Percentiles rank a stretch among this genome's conserved stretches.
phyloP scores from a whole-genome alignment of 1,140 invertebrate genomes.

The roundworm (Caenorhabditis elegans) region DNA sequence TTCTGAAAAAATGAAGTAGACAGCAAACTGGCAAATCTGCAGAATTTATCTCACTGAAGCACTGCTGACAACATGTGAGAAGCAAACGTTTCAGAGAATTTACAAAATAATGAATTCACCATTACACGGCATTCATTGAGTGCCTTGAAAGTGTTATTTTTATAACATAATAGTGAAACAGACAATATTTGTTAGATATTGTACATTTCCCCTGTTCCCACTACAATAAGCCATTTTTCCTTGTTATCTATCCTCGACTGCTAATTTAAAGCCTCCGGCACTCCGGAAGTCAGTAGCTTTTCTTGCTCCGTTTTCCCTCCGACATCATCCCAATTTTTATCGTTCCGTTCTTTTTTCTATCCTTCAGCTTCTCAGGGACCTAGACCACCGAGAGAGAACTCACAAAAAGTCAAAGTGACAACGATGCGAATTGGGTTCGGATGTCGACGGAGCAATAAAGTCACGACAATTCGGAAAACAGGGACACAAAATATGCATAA shows the following conservation, averaged over 20 bases:
- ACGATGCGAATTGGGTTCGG: slow-evolving; percentile 4
- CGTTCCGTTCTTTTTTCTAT: background rate
- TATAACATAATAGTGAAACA: too few relatives aligned
- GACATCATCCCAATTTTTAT: slow-evolving; percentile 6
- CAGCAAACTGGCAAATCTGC: too few relatives aligned
- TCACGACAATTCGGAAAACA: background rate
- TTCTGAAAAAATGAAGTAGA: too few relatives aligned
- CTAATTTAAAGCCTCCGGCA: background rate
- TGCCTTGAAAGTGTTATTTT: too few relatives aligned
- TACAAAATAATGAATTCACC: too few relatives aligned
- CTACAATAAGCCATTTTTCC: too few relatives aligned
- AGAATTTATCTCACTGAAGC: too few relatives aligned
- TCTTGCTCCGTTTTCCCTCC: background rate
- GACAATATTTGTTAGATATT: too few relatives aligned
- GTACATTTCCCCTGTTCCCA: too few relatives aligned
- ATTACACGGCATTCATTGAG: too few relatives aligned
- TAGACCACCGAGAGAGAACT: background rate
- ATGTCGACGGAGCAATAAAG: slow-evolving; percentile 24
- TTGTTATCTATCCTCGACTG: background rate
- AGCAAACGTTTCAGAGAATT: too few relatives aligned
- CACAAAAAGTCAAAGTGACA: background rate
- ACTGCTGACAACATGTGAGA: too few relatives aligned
- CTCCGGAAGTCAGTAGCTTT: background rate
- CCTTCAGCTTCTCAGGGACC: background rate
- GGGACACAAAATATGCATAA: background rate